Percentiles rank a stretch among this genome's conserved stretches.
These are phyloP conservation scores for Hypotaenidia okinawae DNA, from an alignment of 2,797 vertebrate species.

Conservation along the genomic window DNA sequence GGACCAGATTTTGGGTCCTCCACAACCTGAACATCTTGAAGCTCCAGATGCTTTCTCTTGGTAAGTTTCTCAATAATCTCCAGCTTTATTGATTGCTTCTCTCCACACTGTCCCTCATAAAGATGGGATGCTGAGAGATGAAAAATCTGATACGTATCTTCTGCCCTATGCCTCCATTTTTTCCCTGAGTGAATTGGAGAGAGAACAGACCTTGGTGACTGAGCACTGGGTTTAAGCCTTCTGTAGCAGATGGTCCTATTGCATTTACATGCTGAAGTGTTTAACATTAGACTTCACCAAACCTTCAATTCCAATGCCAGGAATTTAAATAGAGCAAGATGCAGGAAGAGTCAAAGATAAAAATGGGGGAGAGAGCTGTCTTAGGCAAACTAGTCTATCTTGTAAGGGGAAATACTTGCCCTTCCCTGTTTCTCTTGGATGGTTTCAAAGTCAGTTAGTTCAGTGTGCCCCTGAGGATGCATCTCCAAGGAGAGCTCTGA, in stretches of 20 bases:
- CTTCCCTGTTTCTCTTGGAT: background rate
- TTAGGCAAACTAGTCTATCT: background rate
- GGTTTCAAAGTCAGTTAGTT: background rate
- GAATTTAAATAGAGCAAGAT: background rate
- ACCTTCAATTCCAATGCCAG: background rate
- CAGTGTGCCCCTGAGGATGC: background rate
- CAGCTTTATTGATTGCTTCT: background rate
- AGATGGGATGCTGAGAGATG: background rate
- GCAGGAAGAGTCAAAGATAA: background rate
- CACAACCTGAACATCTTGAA: background rate
- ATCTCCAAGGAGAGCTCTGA: background rate
- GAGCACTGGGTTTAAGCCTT: background rate
- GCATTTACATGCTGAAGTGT: background rate
- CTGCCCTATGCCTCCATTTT: background rate
- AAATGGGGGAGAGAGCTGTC: background rate
- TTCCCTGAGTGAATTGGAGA: background rate
- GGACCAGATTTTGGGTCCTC: background rate
- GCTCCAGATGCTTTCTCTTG: background rate
- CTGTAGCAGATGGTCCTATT: background rate
- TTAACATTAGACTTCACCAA: slow-evolving; percentile 15
- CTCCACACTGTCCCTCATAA: background rate
- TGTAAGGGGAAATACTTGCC: background rate
- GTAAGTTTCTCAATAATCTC: background rate
- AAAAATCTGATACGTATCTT: background rate
- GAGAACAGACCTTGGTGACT: background rate